Conservation (phyloP, 2,888 invertebrate species). For the Empis stercorea region DNA sequence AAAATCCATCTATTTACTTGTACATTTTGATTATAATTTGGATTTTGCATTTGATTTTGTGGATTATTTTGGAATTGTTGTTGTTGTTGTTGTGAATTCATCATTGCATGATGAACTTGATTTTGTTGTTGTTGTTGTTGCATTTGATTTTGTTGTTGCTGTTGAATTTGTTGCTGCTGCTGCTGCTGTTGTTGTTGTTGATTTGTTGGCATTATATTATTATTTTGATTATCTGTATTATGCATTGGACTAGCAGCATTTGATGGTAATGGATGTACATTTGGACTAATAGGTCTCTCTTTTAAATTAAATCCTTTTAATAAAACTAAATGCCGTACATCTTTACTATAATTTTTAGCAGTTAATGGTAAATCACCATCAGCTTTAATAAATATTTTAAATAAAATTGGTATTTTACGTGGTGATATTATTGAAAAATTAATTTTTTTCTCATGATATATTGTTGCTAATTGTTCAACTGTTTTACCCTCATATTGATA, state of each 20-base stretch:
- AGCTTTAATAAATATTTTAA: slow-evolving; percentile 79
- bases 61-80: slow-evolving; percentile 30
- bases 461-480: slow-evolving; percentile 69
- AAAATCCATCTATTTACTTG: slow-evolving; percentile 27
- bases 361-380: slow-evolving; percentile 73
- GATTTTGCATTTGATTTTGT: slow-evolving; percentile 26
- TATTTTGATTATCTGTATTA: slow-evolving; percentile 11
- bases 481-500: slow-evolving; percentile 59
- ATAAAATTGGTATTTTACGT: slow-evolving; percentile 71
- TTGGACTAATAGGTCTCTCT: slow-evolving; percentile 53
- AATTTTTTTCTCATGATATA: slow-evolving; percentile 70
- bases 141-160: slow-evolving; percentile 21
- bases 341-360: slow-evolving; percentile 85
- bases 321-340: slow-evolving; percentile 67
- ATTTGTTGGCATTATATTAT: slow-evolving; percentile 10
- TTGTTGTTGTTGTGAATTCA: slow-evolving; percentile 21
- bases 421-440: slow-evolving; percentile 82
- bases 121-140: slow-evolving; percentile 17
- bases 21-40: slow-evolving; percentile 27
- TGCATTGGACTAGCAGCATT: slow-evolving; percentile 20
- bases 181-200: slow-evolving; percentile 12
- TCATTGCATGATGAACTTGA: not conserved
- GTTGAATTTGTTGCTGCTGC: slow-evolving; percentile 8
- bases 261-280: slow-evolving; percentile 14
- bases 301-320: slow-evolving; percentile 59